Base-by-base conservation (phyloP, 64 coral and sea anemone genomes). In the Orbicella faveolata region DNA sequence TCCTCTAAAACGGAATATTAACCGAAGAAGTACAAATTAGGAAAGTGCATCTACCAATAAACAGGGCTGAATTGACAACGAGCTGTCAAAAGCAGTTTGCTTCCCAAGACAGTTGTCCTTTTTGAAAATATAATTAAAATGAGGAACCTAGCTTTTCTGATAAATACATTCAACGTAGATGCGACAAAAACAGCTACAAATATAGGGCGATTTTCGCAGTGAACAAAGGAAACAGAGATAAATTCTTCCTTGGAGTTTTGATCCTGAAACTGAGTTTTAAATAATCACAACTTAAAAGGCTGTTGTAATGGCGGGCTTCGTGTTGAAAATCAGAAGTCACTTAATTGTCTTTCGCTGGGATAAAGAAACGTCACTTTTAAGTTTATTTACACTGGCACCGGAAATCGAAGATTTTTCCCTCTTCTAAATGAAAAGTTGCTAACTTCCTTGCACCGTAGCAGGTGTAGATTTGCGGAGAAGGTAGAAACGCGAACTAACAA, bases 41-140 rank as follows among this genome's bases (percentile, higher is more conserved):
- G 82, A 2, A 33, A 70, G 36, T 52, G 82, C 19, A 72, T 85
- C 82, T 52, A 85, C 82, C 82, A 72, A 69, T 85, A 72, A 52
- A 73, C 82, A 72, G 3, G 20, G 13, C 64, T 52, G 19, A 25
- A 30, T 52, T 4, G 82, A 85, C 63, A 73, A 72, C 21, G 9
- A 36, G 20, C 21, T 52, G 63, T 72, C 82, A 85, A 70, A 21
- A 53, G n/a, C 19, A n/a, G 63, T 72, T 70, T 72, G 63, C 21
- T 85, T 85, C 41, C 37, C 1, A 48, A 52, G 64, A 85, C 64
- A 85, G 82, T 85, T 85, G 67, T 39, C 64, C 37, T 85, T 85
- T 83, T 85, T 85, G 64, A 70, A 85, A 44, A 72, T 85, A 73
- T 85, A 85, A 85, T 85, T 85, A 85, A 85, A 85, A 72, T 52